Evolutionary conservation across 1,140 invertebrate genomes (phyloP).

Genomic region (Parasteatoda tepidariorum): DNA sequence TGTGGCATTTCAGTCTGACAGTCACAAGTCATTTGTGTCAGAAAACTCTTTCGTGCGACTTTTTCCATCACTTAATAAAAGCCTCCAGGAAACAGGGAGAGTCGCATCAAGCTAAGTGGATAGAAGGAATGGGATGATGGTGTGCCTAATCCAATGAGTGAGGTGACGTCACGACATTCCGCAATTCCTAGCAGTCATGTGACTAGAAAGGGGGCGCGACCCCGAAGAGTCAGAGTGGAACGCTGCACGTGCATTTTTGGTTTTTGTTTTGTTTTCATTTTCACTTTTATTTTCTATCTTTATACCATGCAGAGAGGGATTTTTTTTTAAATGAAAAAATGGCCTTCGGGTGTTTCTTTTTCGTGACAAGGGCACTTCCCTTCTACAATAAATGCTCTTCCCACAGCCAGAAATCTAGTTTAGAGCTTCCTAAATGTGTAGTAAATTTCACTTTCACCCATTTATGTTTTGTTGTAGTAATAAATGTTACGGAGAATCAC

Average conservation of each 20-base stretch:
- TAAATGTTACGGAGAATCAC: too few species aligned
- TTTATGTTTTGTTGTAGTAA: not conserved
- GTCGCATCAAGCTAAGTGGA: not conserved
- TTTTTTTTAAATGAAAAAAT: slow-evolving; percentile 11
- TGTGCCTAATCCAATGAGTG: slow-evolving; percentile 43
- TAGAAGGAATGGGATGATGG: not conserved
- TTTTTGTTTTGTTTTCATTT: slow-evolving; percentile 24
- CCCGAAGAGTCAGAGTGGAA: slow-evolving; percentile 8
- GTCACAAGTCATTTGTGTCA: not conserved
- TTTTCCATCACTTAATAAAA: not conserved
- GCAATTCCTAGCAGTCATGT: slow-evolving; percentile 30
- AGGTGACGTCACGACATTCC: slow-evolving; percentile 50
- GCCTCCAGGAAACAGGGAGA: not conserved
- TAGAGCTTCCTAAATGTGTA: not conserved
- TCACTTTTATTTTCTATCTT: not conserved
- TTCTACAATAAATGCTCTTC: slow-evolving; percentile 8
- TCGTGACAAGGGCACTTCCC: slow-evolving; percentile 19
- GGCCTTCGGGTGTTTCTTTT: slow-evolving; percentile 14
- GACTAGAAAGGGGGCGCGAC: slow-evolving; percentile 36
- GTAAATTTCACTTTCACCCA: not conserved
- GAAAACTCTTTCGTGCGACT: not conserved
- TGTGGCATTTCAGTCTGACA: too few species aligned
- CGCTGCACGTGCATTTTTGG: slow-evolving; percentile 7
- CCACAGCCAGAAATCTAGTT: not conserved
- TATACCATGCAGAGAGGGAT: not conserved